Evolutionary conservation across 2,113 vertebrate species (phyloP).

Genomic region (Upupa epops): DNA sequence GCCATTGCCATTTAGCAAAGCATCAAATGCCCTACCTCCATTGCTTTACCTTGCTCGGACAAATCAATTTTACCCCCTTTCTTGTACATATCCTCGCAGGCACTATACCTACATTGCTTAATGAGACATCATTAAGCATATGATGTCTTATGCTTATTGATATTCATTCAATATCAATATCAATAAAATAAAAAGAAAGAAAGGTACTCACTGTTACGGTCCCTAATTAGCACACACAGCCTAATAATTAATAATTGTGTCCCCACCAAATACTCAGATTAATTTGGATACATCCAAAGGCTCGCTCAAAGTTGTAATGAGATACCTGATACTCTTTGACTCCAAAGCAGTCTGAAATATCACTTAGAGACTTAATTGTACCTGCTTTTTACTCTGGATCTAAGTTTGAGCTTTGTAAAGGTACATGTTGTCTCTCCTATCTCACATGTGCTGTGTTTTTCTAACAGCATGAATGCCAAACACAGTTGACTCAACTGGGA

Average conservation of each 20-base stretch:
- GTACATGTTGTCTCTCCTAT: background rate
- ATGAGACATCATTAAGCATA: no score
- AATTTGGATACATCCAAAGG: background rate
- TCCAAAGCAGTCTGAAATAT: background rate
- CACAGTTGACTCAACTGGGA: background rate
- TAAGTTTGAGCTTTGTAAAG: background rate
- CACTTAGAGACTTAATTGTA: background rate
- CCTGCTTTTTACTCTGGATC: background rate
- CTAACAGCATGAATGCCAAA: background rate
- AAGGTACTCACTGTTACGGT: background rate
- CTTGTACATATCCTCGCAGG: background rate
- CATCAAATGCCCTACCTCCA: background rate
- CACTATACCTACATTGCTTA: background rate
- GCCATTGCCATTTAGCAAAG: background rate
- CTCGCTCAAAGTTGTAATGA: constrained; percentile 14
- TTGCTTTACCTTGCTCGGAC: background rate
- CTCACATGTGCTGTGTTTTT: background rate
- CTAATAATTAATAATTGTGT: background rate
- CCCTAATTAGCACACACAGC: background rate
- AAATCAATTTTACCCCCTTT: background rate
- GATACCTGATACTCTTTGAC: background rate
- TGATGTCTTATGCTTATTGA: no score
- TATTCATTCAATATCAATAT: no score
- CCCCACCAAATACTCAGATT: background rate
- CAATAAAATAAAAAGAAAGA: background rate